Evolutionary conservation across 2,797 vertebrate genomes (phyloP), one percentile per base, ranked within the genome.

Genomic region (Myotis findleyi): DNA sequence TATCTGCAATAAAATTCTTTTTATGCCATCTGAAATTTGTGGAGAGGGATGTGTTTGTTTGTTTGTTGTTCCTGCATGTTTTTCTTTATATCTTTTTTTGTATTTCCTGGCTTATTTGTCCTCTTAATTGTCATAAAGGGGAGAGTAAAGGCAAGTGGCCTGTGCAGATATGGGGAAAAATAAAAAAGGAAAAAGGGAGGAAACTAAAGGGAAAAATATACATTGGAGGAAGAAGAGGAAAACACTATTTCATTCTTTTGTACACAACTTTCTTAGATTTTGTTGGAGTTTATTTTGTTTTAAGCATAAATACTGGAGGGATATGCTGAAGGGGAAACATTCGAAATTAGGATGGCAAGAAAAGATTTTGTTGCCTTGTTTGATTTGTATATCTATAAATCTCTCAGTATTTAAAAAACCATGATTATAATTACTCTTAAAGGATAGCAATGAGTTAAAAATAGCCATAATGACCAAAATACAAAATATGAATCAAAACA

Each of bases 301-400:
- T 83, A 53, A 95, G 71, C 13, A 69, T 87, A 95, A 89, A 94
- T 93, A 96, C 44, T 92, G 75, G 93, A 92, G 20, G 3, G 93
- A 66, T 71, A 69, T 27, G n/a, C 68, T 92, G 47, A 97, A 91
- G 10, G 4, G 96, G 88, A 89, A 96, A 36, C 51, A 92, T 96
- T 97, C n/a, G 51, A 90, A 76, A 97, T 94, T 93, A 98, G 98
- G 99, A 99, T 99, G 99, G 99, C 99, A 99, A 99, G 98, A 99
- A 99, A 99, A 99, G 98, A 99, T 99, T 99, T 99, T 99, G 99
- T 99, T 99, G 99, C 99, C 99, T 98, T 98, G 97, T 98, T 99
- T 98, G 97, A 98, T 98, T 98, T 98, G 98, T 98, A 98, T 98
- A 98, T 98, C 97, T 98, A 97, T 97, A 98, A 98, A 98, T 99